Evolutionary conservation across 1,140 invertebrate genomes (phyloP).

Genomic region (Paracyclopina nana): DNA sequence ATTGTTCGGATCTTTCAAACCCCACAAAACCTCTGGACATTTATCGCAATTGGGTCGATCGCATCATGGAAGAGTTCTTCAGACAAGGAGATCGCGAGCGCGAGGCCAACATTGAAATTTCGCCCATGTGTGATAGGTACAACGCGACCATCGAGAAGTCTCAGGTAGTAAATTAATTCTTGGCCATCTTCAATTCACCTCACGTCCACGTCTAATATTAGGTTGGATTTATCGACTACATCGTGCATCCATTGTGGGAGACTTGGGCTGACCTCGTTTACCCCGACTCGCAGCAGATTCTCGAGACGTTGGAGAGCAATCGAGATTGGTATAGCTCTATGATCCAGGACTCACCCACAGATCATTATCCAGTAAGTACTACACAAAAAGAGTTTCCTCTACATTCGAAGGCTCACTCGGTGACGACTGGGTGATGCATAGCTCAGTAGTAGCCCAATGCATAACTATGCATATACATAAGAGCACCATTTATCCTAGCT

Average conservation of each 20-base stretch:
- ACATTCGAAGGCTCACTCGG: no score
- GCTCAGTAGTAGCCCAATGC: no score
- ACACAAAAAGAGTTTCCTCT: no score
- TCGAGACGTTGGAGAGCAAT: slow-evolving; percentile 94
- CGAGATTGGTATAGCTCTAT: slow-evolving; percentile 84
- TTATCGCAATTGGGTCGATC: slow-evolving; percentile 72
- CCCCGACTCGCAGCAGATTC: slow-evolving; percentile 90
- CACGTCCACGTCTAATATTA: no score
- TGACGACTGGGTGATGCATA: no score
- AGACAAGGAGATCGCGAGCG: slow-evolving; percentile 77
- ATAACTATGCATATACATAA: no score
- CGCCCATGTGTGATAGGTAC: slow-evolving; percentile 87
- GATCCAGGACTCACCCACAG: slow-evolving; percentile 37
- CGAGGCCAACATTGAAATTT: slow-evolving; percentile 77
- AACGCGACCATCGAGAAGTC: slow-evolving; percentile 91
- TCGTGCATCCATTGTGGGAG: slow-evolving; percentile 96
- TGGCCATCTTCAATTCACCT: no score
- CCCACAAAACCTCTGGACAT: slow-evolving; percentile 88
- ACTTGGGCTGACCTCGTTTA: slow-evolving; percentile 98
- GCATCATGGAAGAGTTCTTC: slow-evolving; percentile 93
- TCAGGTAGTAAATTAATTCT: no score
- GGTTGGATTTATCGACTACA: slow-evolving; percentile 98
- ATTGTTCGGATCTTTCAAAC: slow-evolving; percentile 93
- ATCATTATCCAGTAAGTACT: no score
- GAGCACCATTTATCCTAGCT: no score